Conservation (phyloP, 2,797 vertebrate genomes). For the Florisuga fusca region DNA sequence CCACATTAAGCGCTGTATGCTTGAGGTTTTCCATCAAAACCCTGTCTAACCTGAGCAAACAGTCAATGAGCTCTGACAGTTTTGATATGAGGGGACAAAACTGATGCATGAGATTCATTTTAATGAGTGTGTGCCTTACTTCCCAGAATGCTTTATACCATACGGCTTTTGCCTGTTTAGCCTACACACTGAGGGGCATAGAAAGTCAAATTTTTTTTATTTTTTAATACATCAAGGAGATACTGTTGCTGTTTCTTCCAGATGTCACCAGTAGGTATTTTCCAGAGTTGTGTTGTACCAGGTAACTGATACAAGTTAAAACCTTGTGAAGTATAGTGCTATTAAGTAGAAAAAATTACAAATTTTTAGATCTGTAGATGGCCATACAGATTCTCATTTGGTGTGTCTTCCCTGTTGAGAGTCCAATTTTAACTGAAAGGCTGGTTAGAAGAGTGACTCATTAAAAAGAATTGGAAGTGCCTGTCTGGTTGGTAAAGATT, state of each 20-base stretch:
- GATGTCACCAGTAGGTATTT: background rate
- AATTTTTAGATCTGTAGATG: background rate
- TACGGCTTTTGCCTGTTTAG: background rate
- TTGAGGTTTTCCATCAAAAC: constrained; percentile 14
- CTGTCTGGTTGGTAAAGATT: background rate
- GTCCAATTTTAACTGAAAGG: background rate
- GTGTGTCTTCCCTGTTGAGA: background rate
- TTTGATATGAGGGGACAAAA: constrained; percentile 24
- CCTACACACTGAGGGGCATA: background rate
- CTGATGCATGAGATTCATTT: constrained; percentile 24
- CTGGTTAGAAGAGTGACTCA: background rate
- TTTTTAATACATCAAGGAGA: background rate
- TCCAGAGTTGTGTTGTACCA: background rate
- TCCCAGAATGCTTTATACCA: background rate
- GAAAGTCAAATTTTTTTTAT: background rate
- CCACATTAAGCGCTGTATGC: background rate
- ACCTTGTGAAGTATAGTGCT: background rate
- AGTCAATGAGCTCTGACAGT: constrained; percentile 36
- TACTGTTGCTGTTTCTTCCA: background rate
- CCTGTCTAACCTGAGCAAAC: constrained; percentile 2
- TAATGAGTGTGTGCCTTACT: background rate
- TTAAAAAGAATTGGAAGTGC: background rate
- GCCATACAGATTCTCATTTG: background rate
- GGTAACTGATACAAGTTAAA: background rate
- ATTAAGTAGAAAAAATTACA: background rate